These are phyloP conservation scores for Gallinago media DNA, from an alignment of 2,113 vertebrate species.

Conservation along the genomic window DNA sequence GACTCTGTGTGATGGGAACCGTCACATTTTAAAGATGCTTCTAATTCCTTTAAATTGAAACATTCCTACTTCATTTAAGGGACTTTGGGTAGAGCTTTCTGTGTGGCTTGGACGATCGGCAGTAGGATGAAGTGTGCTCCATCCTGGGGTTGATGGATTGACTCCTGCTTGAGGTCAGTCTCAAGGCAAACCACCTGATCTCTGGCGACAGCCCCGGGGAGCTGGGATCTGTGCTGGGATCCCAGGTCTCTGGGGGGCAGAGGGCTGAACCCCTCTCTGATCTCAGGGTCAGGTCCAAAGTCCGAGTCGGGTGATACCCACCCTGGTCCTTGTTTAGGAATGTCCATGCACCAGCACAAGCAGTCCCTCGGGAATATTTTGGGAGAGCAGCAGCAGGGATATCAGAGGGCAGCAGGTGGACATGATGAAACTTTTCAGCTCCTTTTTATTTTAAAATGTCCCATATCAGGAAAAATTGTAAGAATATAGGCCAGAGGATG, in stretches of 20 bases:
- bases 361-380: not conserved
- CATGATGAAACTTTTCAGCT: not conserved
- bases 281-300: not conserved
- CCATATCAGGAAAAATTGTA: not conserved
- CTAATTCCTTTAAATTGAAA: constrained; percentile 64
- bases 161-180: not conserved
- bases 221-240: not conserved
- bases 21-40: constrained; percentile 62
- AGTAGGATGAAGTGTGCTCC: not conserved
- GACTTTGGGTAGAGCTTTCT: constrained; percentile 1
- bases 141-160: not conserved
- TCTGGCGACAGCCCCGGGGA: not conserved
- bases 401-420: not conserved
- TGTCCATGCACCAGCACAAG: not conserved
- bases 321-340: accelerated
- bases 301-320: not conserved
- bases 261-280: not conserved
- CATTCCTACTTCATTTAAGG: constrained; percentile 47
- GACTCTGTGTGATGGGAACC: constrained; percentile 15
- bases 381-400: not conserved
- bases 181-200: not conserved
- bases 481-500: not conserved
- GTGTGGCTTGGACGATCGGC: not conserved
- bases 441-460: not conserved
- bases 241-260: not conserved